These are phyloP conservation scores for Pristis pectinata DNA, from an alignment of 2,797 vertebrate genomes.

Conservation along the genomic window DNA sequence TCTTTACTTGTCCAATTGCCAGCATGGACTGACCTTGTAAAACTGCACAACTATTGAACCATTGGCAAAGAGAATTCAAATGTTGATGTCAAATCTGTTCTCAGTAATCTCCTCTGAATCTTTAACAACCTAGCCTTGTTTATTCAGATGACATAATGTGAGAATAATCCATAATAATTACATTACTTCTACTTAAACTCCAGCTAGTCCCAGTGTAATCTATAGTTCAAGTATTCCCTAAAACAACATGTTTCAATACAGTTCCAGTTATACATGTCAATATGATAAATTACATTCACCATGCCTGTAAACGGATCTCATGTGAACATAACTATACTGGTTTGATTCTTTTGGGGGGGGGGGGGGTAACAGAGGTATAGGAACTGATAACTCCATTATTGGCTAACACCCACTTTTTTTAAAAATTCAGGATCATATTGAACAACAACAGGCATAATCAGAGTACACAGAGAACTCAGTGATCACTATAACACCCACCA, in stretches of 20 bases:
- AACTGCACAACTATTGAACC: not conserved
- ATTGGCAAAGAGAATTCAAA: not conserved
- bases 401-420: not conserved
- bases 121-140: conserved; percentile 15
- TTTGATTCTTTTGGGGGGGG: not conserved
- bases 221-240: not conserved
- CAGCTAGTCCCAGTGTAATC: not conserved
- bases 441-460: not conserved
- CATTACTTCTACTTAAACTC: not conserved
- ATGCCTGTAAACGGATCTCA: not conserved
- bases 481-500: not conserved
- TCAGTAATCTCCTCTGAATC: not conserved
- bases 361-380: no score
- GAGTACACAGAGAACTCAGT: not conserved
- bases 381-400: not conserved
- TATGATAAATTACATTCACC: conserved; percentile 12
- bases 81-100: conserved; percentile 9
- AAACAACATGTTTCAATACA: not conserved
- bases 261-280: not conserved
- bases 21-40: not conserved
- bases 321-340: not conserved
- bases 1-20: not conserved
- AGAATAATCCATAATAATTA: conserved; percentile 14
- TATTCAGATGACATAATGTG: conserved; percentile 15
- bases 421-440: not conserved